phyloP scores from a whole-genome alignment of 2,797 vertebrate genomes.

The Peromyscus attwateri region DNA sequence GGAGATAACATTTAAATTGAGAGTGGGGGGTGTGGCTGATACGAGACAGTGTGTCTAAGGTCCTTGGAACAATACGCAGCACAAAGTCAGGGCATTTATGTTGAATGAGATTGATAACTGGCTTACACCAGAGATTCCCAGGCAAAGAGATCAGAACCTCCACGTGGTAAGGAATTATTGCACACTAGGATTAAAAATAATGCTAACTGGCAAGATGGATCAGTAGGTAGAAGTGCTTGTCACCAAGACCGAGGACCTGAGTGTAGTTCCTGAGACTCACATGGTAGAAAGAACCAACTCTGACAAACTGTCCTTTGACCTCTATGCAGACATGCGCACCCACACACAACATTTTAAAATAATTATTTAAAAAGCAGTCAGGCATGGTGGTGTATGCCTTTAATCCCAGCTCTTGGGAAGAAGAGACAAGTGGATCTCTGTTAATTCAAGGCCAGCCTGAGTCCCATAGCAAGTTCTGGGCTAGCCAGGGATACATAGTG shows the following conservation, averaged over 20 bases:
- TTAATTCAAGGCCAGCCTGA: background rate
- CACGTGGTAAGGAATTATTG: background rate
- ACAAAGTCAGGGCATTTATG: conserved; percentile 21
- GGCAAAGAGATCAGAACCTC: conserved; percentile 18
- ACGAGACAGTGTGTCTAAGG: background rate
- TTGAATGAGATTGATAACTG: conserved; percentile 32
- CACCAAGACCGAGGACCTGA: background rate
- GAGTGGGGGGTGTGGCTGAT: conserved; percentile 28
- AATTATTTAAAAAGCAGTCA: background rate
- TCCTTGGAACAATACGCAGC: conserved; percentile 66
- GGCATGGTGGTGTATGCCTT: background rate
- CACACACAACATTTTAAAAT: background rate
- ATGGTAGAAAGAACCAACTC: background rate
- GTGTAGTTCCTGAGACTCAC: background rate
- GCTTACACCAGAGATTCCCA: conserved; percentile 12
- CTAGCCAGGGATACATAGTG: background rate
- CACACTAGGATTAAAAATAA: conserved; percentile 2
- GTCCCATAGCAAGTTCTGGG: background rate
- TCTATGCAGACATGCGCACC: background rate
- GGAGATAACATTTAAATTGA: conserved; percentile 72
- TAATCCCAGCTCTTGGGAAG: background rate
- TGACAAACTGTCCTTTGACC: background rate
- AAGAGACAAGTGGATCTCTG: background rate
- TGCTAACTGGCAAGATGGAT: background rate
- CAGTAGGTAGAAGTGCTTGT: background rate